Evolutionary conservation across 2,113 vertebrate species (phyloP), one percentile per base, ranked within the genome.

Genomic region (Elephantulus edwardii): DNA sequence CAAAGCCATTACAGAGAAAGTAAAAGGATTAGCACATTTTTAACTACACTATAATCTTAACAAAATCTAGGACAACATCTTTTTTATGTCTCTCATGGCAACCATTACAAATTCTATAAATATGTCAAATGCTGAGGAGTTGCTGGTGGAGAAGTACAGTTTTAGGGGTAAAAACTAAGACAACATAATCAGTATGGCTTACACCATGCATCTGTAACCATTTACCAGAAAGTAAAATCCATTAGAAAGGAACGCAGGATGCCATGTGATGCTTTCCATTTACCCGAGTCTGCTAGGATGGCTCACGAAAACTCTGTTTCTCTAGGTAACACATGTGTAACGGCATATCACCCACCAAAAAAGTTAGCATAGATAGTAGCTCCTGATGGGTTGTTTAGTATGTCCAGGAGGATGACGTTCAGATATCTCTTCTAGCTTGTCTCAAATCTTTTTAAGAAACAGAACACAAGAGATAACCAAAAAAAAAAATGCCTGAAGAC

Each of bases 91-190:
- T 22, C 46, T 75, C 33, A 42, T 3, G n/a, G 58, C 30, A 91
- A 86, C 84, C 54, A 80, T 54, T 76, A 89, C n/a, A 86, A 86
- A 89, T 80, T 89, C 66, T 75, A 64, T 66, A 95, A 86, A 54
- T 60, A 89, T 33, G 60, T 77, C 86, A 74, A 62, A 75, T 70
- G 30, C 60, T 56, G 83, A 77, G 35, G 52, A 86, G 91, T 56
- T 40, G 46, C n/a, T 50, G 79, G 7, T 44, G 72, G 33, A 71
- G 38, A 52, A 75, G 60, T 33, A 86, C 44, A 33, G 72, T 40
- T 66, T 82, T 60, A 40, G 35, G 35, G 35, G 20, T 13, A 58
- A 70, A 62, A 81, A 35, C 60, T 83, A 76, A 77, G 35, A 76
- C n/a, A 56, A 88, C 13, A 44, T 38, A 74, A 79, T 85, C 33